Percentiles rank a stretch among this genome's conserved stretches.
phyloP scores from a whole-genome alignment of 2,797 vertebrate species.

The Poecilia velifera region DNA sequence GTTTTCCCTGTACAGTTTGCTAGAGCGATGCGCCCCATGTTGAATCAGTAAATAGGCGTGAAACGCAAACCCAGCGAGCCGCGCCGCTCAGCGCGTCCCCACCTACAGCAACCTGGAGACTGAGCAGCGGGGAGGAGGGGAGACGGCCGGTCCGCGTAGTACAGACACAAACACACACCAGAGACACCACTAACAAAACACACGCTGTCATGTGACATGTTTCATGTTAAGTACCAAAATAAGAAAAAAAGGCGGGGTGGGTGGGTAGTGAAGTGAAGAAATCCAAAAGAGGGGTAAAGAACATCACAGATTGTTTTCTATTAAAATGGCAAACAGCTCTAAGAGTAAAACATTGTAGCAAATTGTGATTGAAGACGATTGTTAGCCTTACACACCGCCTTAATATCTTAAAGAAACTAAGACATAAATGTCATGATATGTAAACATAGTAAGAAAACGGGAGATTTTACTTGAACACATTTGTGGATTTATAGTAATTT shows the following conservation, averaged over 20 bases:
- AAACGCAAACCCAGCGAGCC: constrained; percentile 43
- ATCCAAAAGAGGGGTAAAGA: background rate
- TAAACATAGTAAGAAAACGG: background rate
- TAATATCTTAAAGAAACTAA: background rate
- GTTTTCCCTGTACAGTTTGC: constrained; percentile 21
- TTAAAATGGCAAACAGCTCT: background rate
- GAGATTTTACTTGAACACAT: background rate
- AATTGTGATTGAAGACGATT: background rate
- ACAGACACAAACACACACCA: constrained; percentile 28
- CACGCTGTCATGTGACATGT: constrained; percentile 15
- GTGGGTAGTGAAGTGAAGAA: background rate
- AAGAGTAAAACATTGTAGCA: background rate
- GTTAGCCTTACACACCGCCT: background rate
- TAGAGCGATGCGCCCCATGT: constrained; percentile 42
- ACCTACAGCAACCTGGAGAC: constrained; percentile 51
- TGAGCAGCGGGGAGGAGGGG: constrained; percentile 40
- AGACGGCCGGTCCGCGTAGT: constrained; percentile 19
- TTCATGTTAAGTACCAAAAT: constrained; percentile 6
- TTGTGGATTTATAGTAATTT: background rate
- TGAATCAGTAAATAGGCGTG: constrained; percentile 54
- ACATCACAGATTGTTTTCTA: background rate
- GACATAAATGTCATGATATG: background rate
- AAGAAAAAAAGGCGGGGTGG: background rate
- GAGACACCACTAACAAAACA: constrained; percentile 5
- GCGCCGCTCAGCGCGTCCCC: constrained; percentile 59